Conservation (phyloP, 2,797 vertebrate species). For the Phalanger gymnotis region DNA sequence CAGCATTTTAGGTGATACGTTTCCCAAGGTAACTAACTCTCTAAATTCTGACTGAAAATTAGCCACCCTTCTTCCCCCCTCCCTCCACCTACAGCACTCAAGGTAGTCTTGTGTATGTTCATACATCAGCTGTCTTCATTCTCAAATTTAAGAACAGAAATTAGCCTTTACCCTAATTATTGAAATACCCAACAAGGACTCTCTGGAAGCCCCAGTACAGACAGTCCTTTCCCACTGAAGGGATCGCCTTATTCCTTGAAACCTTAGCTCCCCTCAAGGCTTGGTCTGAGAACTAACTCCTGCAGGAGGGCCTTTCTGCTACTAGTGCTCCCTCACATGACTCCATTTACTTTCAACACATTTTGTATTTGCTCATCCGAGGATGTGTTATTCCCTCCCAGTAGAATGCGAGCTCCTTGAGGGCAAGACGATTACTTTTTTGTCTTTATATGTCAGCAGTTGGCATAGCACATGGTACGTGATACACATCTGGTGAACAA, state of each 20-base stretch:
- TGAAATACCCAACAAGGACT: not conserved
- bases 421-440: not conserved
- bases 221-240: not conserved
- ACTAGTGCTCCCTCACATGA: not conserved
- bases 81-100: no score
- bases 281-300: not conserved
- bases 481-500: not conserved
- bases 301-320: not conserved
- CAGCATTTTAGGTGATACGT: not conserved
- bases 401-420: not conserved
- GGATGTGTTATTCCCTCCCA: not conserved
- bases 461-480: not conserved
- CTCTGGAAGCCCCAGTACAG: not conserved
- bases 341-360: not conserved
- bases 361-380: not conserved
- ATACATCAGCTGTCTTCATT: constrained; percentile 35
- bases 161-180: not conserved
- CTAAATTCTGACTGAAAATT: no score
- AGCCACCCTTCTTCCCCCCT: no score
- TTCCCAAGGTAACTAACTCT: not conserved
- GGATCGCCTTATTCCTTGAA: not conserved
- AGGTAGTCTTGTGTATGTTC: not conserved
- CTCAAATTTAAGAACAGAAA: constrained; percentile 19
- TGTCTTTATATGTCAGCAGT: not conserved
- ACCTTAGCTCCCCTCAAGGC: not conserved